Evolutionary conservation across 2,797 vertebrate genomes (phyloP), one percentile per base, ranked within the genome.

Genomic region (Schizothorax lantsangensis): DNA sequence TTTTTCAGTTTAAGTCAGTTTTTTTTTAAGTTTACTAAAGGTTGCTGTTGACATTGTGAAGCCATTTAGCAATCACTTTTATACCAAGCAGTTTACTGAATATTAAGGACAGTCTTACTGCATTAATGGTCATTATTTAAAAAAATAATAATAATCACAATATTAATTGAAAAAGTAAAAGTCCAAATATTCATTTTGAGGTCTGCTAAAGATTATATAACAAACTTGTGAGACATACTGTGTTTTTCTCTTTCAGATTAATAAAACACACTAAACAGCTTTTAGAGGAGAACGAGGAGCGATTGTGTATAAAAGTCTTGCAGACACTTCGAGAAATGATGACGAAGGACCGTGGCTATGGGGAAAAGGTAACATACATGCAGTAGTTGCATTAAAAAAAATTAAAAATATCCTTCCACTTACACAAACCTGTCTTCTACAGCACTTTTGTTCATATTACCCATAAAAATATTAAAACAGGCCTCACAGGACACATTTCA

Each of bases 241-340:
- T 86, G 2, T 85, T 23, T 78, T 3, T 49, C 33, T 68, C 91
- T 81, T 92, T 59, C 95, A 99, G 98, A 92, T 92, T 99, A 83
- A 99, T 99, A 90, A 98, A 99, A 92, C 98, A 99, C 90, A 99
- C 98, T 57, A 99, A 99, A 45, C 98, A 99, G 92, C 93, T 99
- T 66, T 94, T 99, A 85, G 98, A 99, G 91, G 98, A 99, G 92
- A 99, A 99, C 10, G 98, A 99, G 91, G 98, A 99, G 93, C 98
- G 98, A 14, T 93, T 99, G 3, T 99, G 98, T 89, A 99, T 99
- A 93, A 99, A 99, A 93, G 98, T 99, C 1, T 93, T 99, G 64
- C 98, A 99, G 95, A 99, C 98, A 0, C 95, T 99, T 90, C 95
- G 98, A 90, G 98, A 99, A 93, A 99, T 99, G 98, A 99, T 99